Evolutionary conservation across 2,113 vertebrate species (phyloP).

Genomic region (Corapipo altera): DNA sequence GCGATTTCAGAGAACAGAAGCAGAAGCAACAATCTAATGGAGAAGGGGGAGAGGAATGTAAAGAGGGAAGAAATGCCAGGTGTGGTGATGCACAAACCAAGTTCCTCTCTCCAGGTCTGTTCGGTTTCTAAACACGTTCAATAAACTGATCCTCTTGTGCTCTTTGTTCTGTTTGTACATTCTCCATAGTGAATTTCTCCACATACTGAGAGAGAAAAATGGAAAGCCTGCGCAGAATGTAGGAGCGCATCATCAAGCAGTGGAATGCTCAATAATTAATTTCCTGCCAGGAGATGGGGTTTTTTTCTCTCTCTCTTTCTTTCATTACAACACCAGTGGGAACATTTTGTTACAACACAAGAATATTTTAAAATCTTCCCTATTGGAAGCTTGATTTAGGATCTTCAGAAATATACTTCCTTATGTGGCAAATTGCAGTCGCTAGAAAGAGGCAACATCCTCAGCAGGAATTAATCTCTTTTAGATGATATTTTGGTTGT

Average conservation of each 20-base stretch:
- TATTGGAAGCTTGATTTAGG: slow-evolving; percentile 31
- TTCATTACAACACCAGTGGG: slow-evolving; percentile 19
- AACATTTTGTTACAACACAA: slow-evolving; percentile 53
- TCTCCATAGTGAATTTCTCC: slow-evolving; percentile 43
- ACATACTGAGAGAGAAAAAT: slow-evolving; percentile 20
- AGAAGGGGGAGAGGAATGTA: not conserved
- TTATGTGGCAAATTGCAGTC: not conserved
- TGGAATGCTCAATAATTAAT: slow-evolving; percentile 51
- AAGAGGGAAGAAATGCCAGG: not conserved
- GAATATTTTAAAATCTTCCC: slow-evolving; percentile 46
- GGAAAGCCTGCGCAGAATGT: slow-evolving; percentile 1
- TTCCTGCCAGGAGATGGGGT: not conserved
- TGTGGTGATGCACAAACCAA: not conserved
- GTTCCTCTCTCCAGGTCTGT: not conserved
- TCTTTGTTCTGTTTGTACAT: slow-evolving; percentile 52
- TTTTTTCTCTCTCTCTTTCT: not conserved
- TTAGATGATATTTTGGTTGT: not conserved
- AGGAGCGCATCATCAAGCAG: not conserved
- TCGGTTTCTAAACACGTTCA: not conserved
- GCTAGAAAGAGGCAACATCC: not conserved
- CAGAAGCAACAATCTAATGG: not conserved
- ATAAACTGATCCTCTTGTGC: slow-evolving; percentile 18
- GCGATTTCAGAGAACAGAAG: not conserved
- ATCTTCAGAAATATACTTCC: not conserved
- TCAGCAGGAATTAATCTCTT: not conserved